Evolutionary conservation across 2,113 vertebrate genomes (phyloP), one percentile per base, ranked within the genome.

Genomic region (Petrocephalus microphthalmus): DNA sequence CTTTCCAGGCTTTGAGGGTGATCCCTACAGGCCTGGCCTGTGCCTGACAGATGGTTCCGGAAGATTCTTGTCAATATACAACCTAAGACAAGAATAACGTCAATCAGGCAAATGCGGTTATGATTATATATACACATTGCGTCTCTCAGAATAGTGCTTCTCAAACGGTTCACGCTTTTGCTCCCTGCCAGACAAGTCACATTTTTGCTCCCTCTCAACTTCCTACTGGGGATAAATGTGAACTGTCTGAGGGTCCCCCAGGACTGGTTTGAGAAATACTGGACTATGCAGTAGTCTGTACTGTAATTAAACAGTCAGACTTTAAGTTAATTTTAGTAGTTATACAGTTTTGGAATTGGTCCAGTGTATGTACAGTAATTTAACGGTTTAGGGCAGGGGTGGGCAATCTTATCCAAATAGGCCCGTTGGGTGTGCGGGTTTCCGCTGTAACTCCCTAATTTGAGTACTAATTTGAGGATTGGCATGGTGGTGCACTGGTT

Each of bases 31-130:
- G 52, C 45, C 81, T 83, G 52, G 52, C 81, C 81, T n/a, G 20
- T 49, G 20, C 49, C 81, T 83, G 81, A 83, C 45, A 83, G 81
- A 49, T 42, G 71, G 29, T 78, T 78, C 71, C 33, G 17, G 71
- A 83, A n/a, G 81, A 47, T 83, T 83, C 37, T 42, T 83, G 81
- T n/a, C 20, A 3, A 85, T 85, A 85, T 85, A 84, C n/a, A n/a
- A 84, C 49, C 49, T 51, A 54, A 54, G 52, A 17, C 7, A 19
- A 85, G 25, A n/a, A 87, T 51, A 87, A 45, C 60, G 51, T 54
- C 64, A 45, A 25, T 78, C 49, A 29, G 15, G n/a, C n/a, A 7
- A 5, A 45, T 47, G 10, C 45, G 10, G 20, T 81, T 33, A n/a
- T 82, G 29, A 37, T 42, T 47, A 47, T 47, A 47, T 82, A 1